Percentiles rank a stretch among this genome's conserved stretches.
These are phyloP conservation scores for Trichonephila clavata DNA, from an alignment of 1,140 invertebrate genomes.

Conservation along the genomic window DNA sequence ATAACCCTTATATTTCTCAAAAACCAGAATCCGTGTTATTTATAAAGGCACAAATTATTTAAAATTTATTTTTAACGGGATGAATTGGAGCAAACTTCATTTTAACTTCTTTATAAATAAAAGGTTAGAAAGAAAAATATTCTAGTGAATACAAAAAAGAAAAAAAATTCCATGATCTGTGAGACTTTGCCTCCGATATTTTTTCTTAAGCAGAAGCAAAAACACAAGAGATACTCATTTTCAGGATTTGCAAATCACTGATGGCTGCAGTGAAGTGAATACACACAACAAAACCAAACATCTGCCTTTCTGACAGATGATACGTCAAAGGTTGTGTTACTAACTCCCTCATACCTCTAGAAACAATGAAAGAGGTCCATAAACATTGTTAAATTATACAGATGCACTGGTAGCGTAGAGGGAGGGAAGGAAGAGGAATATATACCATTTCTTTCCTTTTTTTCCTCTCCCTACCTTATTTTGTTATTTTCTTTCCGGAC, in stretches of 20 bases:
- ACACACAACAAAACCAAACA: constrained; percentile 24
- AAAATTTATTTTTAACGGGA: too few relatives aligned
- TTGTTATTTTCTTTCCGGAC: background rate
- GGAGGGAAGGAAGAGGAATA: background rate
- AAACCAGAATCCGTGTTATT: too few relatives aligned
- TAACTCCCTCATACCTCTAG: constrained; percentile 1
- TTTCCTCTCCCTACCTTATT: background rate
- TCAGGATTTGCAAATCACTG: background rate
- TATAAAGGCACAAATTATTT: too few relatives aligned
- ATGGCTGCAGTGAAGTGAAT: background rate
- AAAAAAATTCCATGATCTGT: too few relatives aligned
- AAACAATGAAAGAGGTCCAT: constrained; percentile 41
- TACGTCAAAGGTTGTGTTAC: constrained; percentile 28
- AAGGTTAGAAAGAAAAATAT: too few relatives aligned
- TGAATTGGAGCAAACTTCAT: too few relatives aligned
- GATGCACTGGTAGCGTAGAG: background rate
- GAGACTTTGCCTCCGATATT: too few relatives aligned
- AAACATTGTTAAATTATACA: constrained; percentile 54
- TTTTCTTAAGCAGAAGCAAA: too few relatives aligned
- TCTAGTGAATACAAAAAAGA: too few relatives aligned
- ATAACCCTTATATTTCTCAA: too few relatives aligned
- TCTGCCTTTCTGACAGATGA: constrained; percentile 53
- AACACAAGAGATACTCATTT: background rate
- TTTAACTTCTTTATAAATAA: too few relatives aligned
- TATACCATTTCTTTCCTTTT: background rate